Base-by-base conservation (phyloP, 2,113 vertebrate species). In the Lagopus muta region DNA sequence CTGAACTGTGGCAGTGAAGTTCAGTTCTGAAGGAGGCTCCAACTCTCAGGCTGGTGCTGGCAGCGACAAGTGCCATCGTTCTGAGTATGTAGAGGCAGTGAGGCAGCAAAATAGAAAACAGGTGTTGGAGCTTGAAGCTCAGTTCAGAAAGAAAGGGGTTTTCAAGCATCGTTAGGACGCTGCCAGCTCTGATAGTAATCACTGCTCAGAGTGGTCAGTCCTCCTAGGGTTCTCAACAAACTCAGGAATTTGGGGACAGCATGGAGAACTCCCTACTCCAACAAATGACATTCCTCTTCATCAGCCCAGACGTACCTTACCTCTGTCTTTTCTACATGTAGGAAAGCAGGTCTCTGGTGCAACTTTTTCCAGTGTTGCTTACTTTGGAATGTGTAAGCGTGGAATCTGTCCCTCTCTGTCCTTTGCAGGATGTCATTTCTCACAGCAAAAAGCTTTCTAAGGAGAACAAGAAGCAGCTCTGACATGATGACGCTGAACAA, bases 401-500 rank as follows among this genome's bases (percentile, higher is more conserved):
- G 71, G 40, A 82, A 89, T 65, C n/a, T 85, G 6, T 76, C 32
- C 64, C 62, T 87, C 1, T 80, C 86, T 19, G 69, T 82, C 88
- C 65, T 90, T 96, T 93, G 11, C 73, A 99, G 99, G 99, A 99
- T 91, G 99, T 99, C 82, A 99, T 99, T 82, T 99, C 99, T 64
- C 99, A 99, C 94, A 99, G 99, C 96, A 99, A 99, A 96, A 99
- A 99, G 91, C 98, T 99, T 93, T 99, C 98, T 65, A 99, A 99
- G 95, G 99, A 99, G 96, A 99, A 99, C 95, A 99, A 99, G 97
- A 98, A 98, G 13, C 98, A 99, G 92, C 97, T 99, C 99, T 45
- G 97, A 99, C 93, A 99, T 99, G 98, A 99, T 99, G 99, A 99
- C 99, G 99, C 97, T 99, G 95, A 99, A 99, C 96, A 99, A 99